phyloP scores from a whole-genome alignment of 2,888 invertebrate genomes.

The Caenorhabditis sp. region DNA sequence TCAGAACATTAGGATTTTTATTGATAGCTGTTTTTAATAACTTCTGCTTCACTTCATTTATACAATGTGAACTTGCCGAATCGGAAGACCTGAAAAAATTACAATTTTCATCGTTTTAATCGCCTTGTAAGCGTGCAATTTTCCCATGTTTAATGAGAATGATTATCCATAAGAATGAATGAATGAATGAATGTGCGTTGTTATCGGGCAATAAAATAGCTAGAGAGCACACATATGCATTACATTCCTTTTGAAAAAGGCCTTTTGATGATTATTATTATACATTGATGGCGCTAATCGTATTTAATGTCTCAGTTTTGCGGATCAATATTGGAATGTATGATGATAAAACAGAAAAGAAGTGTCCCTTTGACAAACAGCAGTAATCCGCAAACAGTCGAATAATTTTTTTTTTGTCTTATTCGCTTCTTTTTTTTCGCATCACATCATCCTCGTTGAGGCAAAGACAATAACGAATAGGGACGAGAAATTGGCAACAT shows the following conservation, averaged over 20 bases:
- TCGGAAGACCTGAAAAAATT: conserved; percentile 57
- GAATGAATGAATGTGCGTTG: conserved; percentile 2
- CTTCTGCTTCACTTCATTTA: conserved; percentile 65
- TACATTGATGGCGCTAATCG: neutral
- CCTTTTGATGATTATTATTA: conserved; percentile 4
- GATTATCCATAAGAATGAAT: conserved; percentile 2
- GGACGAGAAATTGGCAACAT: neutral
- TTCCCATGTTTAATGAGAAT: conserved; percentile 5
- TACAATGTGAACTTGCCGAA: conserved; percentile 59
- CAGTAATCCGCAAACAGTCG: conserved; percentile 25
- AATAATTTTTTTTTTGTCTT: neutral
- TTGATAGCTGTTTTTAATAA: conserved; percentile 65
- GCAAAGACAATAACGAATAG: no score
- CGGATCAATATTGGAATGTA: neutral
- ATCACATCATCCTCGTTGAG: no score
- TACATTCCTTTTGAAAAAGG: neutral
- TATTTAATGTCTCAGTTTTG: conserved; percentile 1
- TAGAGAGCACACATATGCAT: neutral
- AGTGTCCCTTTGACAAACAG: conserved; percentile 6
- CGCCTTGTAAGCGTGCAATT: neutral
- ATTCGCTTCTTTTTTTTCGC: neutral
- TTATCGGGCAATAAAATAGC: neutral
- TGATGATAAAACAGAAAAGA: conserved; percentile 1
- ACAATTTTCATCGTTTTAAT: neutral
- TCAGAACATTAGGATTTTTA: conserved; percentile 64